Conservation (phyloP, 2,888 invertebrate species). For the Allacma fusca region DNA sequence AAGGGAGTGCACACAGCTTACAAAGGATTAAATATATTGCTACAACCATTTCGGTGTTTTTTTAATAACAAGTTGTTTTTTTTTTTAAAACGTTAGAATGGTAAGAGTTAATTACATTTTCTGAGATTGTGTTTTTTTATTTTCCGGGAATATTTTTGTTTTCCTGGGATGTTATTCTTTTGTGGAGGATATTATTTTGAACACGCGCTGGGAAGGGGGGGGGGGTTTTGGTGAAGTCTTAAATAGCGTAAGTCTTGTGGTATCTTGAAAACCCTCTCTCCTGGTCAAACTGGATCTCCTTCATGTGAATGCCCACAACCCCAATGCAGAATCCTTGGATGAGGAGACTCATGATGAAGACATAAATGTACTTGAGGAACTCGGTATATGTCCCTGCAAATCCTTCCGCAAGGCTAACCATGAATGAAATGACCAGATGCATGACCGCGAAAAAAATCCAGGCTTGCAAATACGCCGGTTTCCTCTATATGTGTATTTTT, state of each 20-base stretch:
- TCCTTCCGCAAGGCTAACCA: neutral
- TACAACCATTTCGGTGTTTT: too few relatives aligned
- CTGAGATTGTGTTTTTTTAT: too few relatives aligned
- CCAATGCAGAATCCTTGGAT: conserved; percentile 21
- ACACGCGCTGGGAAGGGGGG: too few relatives aligned
- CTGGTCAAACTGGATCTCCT: neutral
- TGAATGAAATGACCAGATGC: conserved; percentile 6
- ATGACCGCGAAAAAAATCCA: conserved; percentile 21
- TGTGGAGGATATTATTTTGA: too few relatives aligned
- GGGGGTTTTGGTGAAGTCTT: too few relatives aligned
- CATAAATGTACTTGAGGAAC: neutral
- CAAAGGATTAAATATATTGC: too few relatives aligned
- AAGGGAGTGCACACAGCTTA: too few relatives aligned
- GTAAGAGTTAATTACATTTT: too few relatives aligned
- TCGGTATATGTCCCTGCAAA: neutral
- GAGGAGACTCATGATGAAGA: neutral
- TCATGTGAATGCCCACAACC: conserved; percentile 11
- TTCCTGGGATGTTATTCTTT: too few relatives aligned
- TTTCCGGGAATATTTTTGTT: too few relatives aligned
- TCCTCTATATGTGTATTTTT: neutral
- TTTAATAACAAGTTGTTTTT: too few relatives aligned
- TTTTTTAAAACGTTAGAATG: too few relatives aligned
- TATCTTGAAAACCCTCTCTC: neutral
- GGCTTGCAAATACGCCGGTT: neutral
- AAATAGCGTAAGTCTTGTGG: conserved; percentile 7